Evolutionary conservation across 2,888 invertebrate species (phyloP), one percentile per base, ranked within the genome.

Genomic region (Caenorhabditis sp.): DNA sequence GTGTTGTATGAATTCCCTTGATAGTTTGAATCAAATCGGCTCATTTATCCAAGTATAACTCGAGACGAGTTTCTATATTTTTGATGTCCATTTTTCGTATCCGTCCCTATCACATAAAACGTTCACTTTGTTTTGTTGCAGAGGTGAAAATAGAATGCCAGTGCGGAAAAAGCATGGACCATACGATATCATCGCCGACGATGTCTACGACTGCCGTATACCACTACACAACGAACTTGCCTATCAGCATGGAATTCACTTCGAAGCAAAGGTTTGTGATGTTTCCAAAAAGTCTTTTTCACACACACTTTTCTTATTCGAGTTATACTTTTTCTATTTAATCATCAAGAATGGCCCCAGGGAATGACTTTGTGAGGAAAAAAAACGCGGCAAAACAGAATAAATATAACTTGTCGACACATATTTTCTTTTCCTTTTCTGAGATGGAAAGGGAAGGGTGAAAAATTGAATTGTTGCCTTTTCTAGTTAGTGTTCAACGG

Each of bases 151-250:
- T 75, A 78, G 69, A 71, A 81, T 81, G 81, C 81, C 80, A 69
- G 78, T 77, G 71, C 78, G 78, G 73, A 81, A 81, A 74, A 79
- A 79, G 69, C 81, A 81, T 73, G 82, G 81, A 66, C 78, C 82
- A 61, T 97, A 97, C 91, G 94, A 96, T 90, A 91, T 95, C 90
- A 96, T 97, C 88, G 93, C 94, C 85, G 94, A 94, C 89, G 97
- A 97, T 90, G 95, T 96, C 88, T 95, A 93, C 89, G 97, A 97
- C 89, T 93, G 94, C 77, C 92, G 95, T 36, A 94, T 97, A 88
- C 96, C 97, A n/a, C 90, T 97, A 82, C 95, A 97, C 89, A 93
- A 95, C 72, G 97, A 97, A 82, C 95, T 96, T 90, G 96, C 96
- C 77, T 97, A 97, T 90, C 93, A 94, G 84, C 94, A 94, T 89